phyloP scores from a whole-genome alignment of 2,113 vertebrate species.

The Marcusenius ussheri region DNA sequence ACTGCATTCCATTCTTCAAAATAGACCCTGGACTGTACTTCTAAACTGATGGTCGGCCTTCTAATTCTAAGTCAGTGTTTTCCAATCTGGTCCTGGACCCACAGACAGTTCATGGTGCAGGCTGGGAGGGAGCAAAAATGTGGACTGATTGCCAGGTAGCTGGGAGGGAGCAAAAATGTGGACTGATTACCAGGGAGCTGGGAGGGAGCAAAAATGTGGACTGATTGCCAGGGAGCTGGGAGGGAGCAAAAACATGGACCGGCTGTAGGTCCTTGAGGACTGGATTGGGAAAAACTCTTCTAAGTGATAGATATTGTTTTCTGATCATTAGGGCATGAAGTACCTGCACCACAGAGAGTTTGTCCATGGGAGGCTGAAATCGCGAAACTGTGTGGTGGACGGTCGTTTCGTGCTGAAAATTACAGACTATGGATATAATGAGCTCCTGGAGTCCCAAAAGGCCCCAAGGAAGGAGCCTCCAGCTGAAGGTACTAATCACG shows the following conservation, averaged over 20 bases:
- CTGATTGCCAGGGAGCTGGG: background rate
- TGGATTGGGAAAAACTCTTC: background rate
- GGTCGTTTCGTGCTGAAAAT: constrained; percentile 87
- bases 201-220: too few species aligned
- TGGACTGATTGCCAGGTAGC: background rate
- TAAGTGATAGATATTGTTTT: background rate
- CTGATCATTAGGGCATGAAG: constrained; percentile 73
- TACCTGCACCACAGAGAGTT: constrained; percentile 82
- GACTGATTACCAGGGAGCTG: background rate
- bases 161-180: background rate
- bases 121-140: background rate
- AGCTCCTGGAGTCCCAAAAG: constrained; percentile 74
- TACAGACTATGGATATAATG: constrained; percentile 79
- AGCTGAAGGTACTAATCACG: constrained; percentile 62
- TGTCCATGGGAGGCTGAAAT: constrained; percentile 79
- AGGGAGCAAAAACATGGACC: background rate
- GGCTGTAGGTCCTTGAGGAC: background rate
- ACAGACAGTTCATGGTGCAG: background rate
- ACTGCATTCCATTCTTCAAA: background rate
- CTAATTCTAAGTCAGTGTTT: background rate
- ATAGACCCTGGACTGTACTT: background rate
- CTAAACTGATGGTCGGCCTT: background rate
- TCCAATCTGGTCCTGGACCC: background rate
- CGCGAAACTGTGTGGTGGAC: constrained; percentile 82
- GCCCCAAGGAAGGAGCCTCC: constrained; percentile 50